These are phyloP conservation scores for Cephus pulcher DNA, from an alignment of 2,888 invertebrate genomes.

Conservation along the genomic window DNA sequence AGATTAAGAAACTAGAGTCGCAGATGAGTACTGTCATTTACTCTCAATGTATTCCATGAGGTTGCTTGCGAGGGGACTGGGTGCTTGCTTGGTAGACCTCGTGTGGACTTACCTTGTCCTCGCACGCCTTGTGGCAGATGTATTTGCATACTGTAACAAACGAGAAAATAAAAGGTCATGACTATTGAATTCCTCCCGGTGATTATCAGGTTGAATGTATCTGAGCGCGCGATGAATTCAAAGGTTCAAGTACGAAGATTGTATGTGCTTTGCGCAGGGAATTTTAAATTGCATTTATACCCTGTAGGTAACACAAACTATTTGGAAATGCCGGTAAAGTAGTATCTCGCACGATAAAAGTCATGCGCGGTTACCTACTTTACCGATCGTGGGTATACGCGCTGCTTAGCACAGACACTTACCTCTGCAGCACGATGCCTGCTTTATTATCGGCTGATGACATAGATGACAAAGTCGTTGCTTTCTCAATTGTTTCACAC, in stretches of 20 bases:
- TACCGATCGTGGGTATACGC: not conserved
- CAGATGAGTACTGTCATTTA: not conserved
- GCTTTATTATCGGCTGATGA: slow-evolving; percentile 80
- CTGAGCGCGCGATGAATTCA: not conserved
- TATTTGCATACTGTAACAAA: slow-evolving; percentile 84
- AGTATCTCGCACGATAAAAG: not conserved
- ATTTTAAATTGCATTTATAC: not conserved
- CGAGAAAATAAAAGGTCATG: slow-evolving; percentile 30
- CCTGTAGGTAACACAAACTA: not conserved
- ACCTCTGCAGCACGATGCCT: slow-evolving; percentile 85
- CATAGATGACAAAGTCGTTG: slow-evolving; percentile 83
- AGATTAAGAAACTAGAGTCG: not conserved
- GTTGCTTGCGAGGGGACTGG: not conserved
- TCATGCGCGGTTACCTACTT: not conserved
- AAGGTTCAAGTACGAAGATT: not conserved
- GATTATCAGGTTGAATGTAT: not conserved
- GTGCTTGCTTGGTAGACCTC: not conserved
- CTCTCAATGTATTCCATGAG: not conserved
- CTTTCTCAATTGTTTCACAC: slow-evolving; percentile 80
- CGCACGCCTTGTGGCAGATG: slow-evolving; percentile 82
- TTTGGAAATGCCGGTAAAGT: not conserved
- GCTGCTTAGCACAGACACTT: slow-evolving; percentile 43
- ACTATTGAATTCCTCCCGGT: not conserved
- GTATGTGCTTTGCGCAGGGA: not conserved
- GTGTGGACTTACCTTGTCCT: slow-evolving; percentile 76